Evolutionary conservation across 2,797 vertebrate genomes (phyloP).

Genomic region (Gobio occitaniae): DNA sequence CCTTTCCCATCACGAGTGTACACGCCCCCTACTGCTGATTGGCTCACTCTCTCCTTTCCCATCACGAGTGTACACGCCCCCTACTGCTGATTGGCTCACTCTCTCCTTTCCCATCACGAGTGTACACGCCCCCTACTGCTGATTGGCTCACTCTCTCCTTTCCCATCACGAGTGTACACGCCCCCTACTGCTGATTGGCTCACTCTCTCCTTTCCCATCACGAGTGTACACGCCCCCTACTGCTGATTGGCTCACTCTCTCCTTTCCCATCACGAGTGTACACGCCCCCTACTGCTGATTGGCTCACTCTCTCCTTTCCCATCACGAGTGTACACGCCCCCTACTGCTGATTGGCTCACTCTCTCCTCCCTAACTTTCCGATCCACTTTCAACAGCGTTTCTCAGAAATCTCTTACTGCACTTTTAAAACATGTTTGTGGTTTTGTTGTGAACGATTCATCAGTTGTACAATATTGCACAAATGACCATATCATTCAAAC

Average conservation of each 20-base stretch:
- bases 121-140: not conserved
- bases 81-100: not conserved
- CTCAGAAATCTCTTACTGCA: not conserved
- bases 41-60: too few relatives aligned
- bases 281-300: not conserved
- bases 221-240: accelerated
- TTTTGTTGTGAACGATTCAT: not conserved
- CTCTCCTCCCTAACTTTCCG: not conserved
- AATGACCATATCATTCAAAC: not conserved
- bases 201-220: too few relatives aligned
- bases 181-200: not conserved
- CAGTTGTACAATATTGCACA: not conserved
- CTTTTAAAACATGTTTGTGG: not conserved
- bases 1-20: not conserved
- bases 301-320: not conserved
- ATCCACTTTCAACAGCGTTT: not conserved
- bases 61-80: not conserved
- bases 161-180: not conserved
- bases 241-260: not conserved
- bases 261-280: not conserved
- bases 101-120: too few relatives aligned
- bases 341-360: not conserved
- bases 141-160: not conserved
- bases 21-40: not conserved
- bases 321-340: accelerated